phyloP scores from a whole-genome alignment of 1,140 invertebrate genomes.

The Trichonephila clavata region DNA sequence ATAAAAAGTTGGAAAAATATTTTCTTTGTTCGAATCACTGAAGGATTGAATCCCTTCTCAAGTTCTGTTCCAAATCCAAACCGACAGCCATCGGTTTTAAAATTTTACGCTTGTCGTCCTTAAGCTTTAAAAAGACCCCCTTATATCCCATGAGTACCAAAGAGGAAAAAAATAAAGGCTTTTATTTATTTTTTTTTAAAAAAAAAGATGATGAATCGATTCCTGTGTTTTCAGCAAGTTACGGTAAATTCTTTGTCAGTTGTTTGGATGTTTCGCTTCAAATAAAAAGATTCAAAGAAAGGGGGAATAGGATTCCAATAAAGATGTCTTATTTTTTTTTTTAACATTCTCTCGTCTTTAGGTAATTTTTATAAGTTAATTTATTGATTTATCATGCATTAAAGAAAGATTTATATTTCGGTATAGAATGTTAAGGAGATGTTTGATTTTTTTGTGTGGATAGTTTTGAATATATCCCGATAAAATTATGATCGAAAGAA shows the following conservation, averaged over 20 bases:
- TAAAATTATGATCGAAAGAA: too few relatives aligned
- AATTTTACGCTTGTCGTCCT: slow-evolving; percentile 58
- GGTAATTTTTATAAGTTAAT: too few relatives aligned
- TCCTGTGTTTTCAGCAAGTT: background rate
- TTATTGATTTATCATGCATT: too few relatives aligned
- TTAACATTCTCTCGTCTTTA: too few relatives aligned
- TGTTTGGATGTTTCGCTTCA: background rate
- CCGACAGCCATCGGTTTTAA: slow-evolving; percentile 52
- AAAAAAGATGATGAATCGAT: slow-evolving; percentile 4
- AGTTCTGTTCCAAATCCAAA: slow-evolving; percentile 36
- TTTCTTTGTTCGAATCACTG: background rate
- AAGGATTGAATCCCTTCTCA: slow-evolving; percentile 23
- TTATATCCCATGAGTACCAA: background rate
- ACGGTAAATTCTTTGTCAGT: background rate
- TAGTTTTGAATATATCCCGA: too few relatives aligned
- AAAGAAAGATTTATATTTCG: too few relatives aligned
- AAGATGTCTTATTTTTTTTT: too few relatives aligned
- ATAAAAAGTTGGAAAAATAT: background rate
- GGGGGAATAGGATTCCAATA: too few relatives aligned
- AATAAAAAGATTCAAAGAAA: background rate
- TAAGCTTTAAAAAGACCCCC: slow-evolving; percentile 20
- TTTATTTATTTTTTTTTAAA: background rate
- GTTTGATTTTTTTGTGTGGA: too few relatives aligned
- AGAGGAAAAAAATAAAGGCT: background rate
- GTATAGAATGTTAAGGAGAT: too few relatives aligned